These are phyloP conservation scores for Argya squamiceps DNA, from an alignment of 2,797 vertebrate species.

Conservation along the genomic window DNA sequence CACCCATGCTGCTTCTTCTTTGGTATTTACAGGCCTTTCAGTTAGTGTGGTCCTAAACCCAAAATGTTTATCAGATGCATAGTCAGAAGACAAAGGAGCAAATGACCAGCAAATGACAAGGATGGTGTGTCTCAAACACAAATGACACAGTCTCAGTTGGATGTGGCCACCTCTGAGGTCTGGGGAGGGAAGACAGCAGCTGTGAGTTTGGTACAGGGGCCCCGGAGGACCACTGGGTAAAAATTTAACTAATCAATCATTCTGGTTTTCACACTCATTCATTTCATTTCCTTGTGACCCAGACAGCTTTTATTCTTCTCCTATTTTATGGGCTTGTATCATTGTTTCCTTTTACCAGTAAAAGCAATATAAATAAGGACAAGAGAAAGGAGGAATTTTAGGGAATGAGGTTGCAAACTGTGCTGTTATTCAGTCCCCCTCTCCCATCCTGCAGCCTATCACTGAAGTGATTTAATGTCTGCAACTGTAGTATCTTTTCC, in stretches of 20 bases:
- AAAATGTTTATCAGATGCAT: not conserved
- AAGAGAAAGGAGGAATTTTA: not conserved
- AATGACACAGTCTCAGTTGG: not conserved
- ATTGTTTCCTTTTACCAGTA: conserved; percentile 1
- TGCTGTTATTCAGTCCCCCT: not conserved
- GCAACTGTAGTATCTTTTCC: not conserved
- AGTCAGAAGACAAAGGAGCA: not conserved
- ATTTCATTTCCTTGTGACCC: not conserved
- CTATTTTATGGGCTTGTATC: not conserved
- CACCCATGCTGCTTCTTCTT: not conserved
- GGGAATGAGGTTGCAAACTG: not conserved
- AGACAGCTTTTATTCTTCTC: not conserved
- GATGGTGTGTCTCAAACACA: not conserved
- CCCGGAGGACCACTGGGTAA: not conserved
- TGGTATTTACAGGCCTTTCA: not conserved
- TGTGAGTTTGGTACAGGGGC: not conserved
- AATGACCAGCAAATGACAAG: not conserved
- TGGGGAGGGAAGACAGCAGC: not conserved
- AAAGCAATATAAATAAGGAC: not conserved
- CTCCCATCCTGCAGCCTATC: not conserved
- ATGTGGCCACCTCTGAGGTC: not conserved
- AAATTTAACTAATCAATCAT: not conserved
- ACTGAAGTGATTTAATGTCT: not conserved
- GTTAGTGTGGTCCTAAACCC: not conserved
- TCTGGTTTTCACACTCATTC: not conserved